These are phyloP conservation scores for Cabera pusaria DNA, from an alignment of 2,888 invertebrate species.

Conservation along the genomic window DNA sequence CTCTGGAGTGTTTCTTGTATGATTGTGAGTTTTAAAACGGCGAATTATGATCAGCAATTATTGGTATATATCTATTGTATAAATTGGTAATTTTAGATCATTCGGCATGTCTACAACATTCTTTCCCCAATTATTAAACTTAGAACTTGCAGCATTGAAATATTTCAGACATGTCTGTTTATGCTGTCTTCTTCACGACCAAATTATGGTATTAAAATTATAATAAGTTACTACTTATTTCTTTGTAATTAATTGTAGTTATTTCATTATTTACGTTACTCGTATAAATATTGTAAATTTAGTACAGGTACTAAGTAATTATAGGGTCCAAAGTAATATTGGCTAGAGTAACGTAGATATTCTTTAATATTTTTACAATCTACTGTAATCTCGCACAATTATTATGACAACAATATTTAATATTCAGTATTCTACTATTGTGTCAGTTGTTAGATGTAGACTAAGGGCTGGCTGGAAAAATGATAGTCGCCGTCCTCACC, in stretches of 20 bases:
- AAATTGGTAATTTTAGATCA: too few relatives aligned
- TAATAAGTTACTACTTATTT: conserved; percentile 1
- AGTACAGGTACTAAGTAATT: conserved; percentile 57
- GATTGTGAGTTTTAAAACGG: background rate
- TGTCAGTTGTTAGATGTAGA: too few relatives aligned
- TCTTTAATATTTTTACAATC: conserved; percentile 8
- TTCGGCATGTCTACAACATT: too few relatives aligned
- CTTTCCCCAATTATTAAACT: too few relatives aligned
- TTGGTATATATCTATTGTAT: too few relatives aligned
- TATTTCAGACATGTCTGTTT: background rate
- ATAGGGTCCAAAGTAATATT: conserved; percentile 68
- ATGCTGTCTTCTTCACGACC: conserved; percentile 5
- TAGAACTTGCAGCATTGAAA: too few relatives aligned
- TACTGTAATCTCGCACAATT: conserved; percentile 11
- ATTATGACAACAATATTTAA: too few relatives aligned
- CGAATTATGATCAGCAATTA: too few relatives aligned
- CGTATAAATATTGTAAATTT: conserved; percentile 42
- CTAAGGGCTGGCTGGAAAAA: too few relatives aligned
- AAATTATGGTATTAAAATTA: conserved; percentile 3
- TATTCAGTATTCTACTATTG: too few relatives aligned
- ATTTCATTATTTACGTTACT: conserved; percentile 35
- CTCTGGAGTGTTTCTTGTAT: too few relatives aligned
- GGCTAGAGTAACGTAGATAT: conserved; percentile 42
- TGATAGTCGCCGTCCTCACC: too few relatives aligned
- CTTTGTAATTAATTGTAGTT: conserved; percentile 4